Evolutionary conservation across 2,113 vertebrate species (phyloP).

Genomic region (Clupea harengus): DNA sequence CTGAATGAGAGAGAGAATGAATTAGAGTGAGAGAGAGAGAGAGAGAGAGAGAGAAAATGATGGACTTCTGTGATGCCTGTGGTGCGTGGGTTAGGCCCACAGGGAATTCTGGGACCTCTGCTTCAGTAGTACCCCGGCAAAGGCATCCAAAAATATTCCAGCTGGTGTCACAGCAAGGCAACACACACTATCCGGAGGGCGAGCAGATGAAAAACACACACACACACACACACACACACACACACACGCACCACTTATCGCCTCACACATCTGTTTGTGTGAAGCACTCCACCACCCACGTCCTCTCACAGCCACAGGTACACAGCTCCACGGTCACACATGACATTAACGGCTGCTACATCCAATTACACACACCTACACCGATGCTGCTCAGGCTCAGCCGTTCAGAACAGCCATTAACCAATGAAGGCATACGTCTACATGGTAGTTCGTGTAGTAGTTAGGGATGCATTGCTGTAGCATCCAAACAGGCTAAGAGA

Average conservation of each 20-base stretch:
- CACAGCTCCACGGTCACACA: conserved; percentile 2
- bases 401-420: not conserved
- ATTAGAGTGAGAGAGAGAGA: conserved; percentile 43
- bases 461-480: too few species aligned
- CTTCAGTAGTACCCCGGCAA: conserved; percentile 18
- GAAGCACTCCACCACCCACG: not conserved
- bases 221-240: not conserved
- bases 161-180: conserved; percentile 3
- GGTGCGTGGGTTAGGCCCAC: conserved; percentile 37
- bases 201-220: not conserved
- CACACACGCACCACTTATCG: not conserved
- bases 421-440: not conserved
- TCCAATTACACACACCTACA: conserved; percentile 13
- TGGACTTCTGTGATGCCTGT: conserved; percentile 58
- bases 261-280: conserved; percentile 1
- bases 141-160: conserved; percentile 23
- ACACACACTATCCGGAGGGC: not conserved
- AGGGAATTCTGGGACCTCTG: not conserved
- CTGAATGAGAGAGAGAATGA: not conserved
- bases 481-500: too few species aligned
- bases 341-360: not conserved
- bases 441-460: too few species aligned
- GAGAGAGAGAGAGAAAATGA: conserved; percentile 54
- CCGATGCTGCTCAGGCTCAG: not conserved
- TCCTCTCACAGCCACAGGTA: not conserved